Base-by-base conservation (phyloP, 2,888 invertebrate genomes). In the Pterostichus madidus region DNA sequence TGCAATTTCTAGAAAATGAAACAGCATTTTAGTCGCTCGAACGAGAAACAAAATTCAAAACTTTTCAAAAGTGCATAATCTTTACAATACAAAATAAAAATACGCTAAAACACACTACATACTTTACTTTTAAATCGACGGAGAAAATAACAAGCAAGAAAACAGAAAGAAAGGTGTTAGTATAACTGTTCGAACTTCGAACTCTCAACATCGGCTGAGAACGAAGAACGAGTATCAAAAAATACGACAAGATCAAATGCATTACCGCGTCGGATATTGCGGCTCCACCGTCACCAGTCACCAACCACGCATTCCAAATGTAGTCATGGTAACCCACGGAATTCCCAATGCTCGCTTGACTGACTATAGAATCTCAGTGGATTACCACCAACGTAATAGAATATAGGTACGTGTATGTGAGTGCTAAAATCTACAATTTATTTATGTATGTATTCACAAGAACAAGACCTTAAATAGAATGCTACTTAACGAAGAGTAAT, bases 171-270 rank as follows among this genome's bases (percentile, higher is more conserved):
- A 49, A 49, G 49, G 11, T 49, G 49, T 49, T n/a, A n/a, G 49
- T 49, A n/a, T 49, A 49, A 49, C 49, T n/a, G 49, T 64, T 64
- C 64, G 31, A 64, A 32, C 64, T 31, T 4, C 32, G 32, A 32
- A 5, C 13, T 64, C 64, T 17, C 64, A 35, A 35, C 35, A 64
- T 64, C 35, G 11, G 32, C n/a, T 64, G 32, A 35, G 35, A 49
- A n/a, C 49, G 49, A 49, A 10, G 49, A 49, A n/a, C 49, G 49
- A 49, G n/a, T 49, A 6, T 35, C 31, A 10, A 64, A 64, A 64
- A 64, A 64, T 64, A n/a, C 64, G 64, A 64, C 64, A 64, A 64
- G 64, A 64, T 64, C 64, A 64, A 64, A 64, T 64, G 35, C 64
- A 64, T 64, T 64, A 64, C 32, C 10, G 64, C 5, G 35, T 10